phyloP scores from a whole-genome alignment of 1,140 invertebrate genomes.

The Homalodisca vitripennis region DNA sequence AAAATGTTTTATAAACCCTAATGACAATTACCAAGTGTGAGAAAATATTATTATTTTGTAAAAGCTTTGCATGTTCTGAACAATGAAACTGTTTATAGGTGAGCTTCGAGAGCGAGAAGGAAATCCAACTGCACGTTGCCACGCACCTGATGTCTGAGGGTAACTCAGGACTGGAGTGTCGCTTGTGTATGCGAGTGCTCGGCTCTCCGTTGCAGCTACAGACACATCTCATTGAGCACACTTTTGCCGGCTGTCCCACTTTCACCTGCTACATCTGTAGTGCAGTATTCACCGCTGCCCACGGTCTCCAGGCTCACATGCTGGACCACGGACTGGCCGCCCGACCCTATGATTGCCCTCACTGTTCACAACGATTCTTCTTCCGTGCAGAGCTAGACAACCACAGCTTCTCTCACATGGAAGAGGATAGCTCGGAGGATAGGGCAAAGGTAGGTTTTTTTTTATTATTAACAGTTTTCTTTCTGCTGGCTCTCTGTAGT shows the following conservation, averaged over 20 bases:
- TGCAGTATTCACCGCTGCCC: slow-evolving; percentile 79
- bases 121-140: slow-evolving; percentile 61
- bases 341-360: slow-evolving; percentile 78
- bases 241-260: slow-evolving; percentile 77
- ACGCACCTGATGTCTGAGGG: slow-evolving; percentile 55
- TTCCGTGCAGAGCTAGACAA: slow-evolving; percentile 90
- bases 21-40: too few relatives aligned
- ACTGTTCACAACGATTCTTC: slow-evolving; percentile 85
- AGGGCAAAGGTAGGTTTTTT: slow-evolving; percentile 5
- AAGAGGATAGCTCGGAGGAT: slow-evolving; percentile 15
- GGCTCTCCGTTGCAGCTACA: slow-evolving; percentile 77
- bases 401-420: slow-evolving; percentile 62
- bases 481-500: too few relatives aligned
- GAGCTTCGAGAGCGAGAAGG: slow-evolving; percentile 64
- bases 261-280: slow-evolving; percentile 88
- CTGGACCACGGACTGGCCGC: slow-evolving; percentile 74
- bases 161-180: slow-evolving; percentile 63
- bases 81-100: slow-evolving; percentile 47
- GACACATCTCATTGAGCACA: slow-evolving; percentile 90
- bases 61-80: background rate
- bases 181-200: slow-evolving; percentile 68
- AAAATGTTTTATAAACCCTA: too few relatives aligned
- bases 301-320: slow-evolving; percentile 75
- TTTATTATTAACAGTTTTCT: too few relatives aligned
- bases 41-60: too few relatives aligned